Evolutionary conservation across 30 jellyfish, hydroid and myxozoan genomes (phyloP).

Genomic region (Phacellophora camtschatica): DNA sequence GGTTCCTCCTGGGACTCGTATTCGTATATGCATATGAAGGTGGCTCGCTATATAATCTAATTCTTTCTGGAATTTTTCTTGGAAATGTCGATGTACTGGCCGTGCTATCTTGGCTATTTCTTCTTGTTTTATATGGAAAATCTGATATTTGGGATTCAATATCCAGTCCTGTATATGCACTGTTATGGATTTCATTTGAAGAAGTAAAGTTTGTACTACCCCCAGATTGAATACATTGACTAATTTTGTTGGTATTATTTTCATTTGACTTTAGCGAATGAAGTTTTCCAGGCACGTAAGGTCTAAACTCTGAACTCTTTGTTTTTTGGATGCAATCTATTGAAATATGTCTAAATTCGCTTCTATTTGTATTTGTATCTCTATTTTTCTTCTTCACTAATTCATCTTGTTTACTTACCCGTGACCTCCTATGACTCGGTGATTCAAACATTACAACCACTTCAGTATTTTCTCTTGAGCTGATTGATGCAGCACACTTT

Average conservation of each 20-base stretch:
- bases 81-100: background rate
- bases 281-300: background rate
- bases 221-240: slow-evolving; percentile 37
- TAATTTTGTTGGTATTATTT: slow-evolving; percentile 52
- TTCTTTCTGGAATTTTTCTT: background rate
- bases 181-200: background rate
- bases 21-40: too few species aligned
- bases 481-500: background rate
- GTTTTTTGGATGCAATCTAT: background rate
- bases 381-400: too few species aligned
- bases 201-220: background rate
- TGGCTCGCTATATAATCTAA: too few species aligned
- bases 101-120: background rate
- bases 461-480: slow-evolving; percentile 18
- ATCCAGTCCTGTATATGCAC: slow-evolving; percentile 1
- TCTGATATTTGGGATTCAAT: slow-evolving; percentile 65
- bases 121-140: slow-evolving; percentile 33
- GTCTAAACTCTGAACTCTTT: background rate
- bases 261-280: slow-evolving; percentile 49
- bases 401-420: too few species aligned
- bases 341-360: slow-evolving; percentile 10
- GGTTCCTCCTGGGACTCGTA: too few species aligned
- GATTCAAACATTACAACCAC: slow-evolving; percentile 2
- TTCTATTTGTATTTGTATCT: too few species aligned
- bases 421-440: background rate